Evolutionary conservation across 2,113 vertebrate genomes (phyloP).

Genomic region (Epinephelus cyanopodus): DNA sequence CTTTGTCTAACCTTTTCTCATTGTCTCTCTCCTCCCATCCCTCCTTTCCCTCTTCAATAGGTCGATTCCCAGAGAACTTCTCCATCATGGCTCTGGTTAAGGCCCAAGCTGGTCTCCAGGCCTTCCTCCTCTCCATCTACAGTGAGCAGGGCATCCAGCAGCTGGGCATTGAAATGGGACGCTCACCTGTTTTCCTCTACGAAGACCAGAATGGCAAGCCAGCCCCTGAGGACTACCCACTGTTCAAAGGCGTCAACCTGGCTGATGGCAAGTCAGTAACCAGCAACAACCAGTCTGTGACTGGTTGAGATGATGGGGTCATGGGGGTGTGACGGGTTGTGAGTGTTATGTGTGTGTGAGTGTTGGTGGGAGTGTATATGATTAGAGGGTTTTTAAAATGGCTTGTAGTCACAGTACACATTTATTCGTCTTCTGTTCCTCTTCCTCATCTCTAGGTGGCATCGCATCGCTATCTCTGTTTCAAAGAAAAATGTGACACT

Average conservation of each 20-base stretch:
- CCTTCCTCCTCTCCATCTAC: constrained; percentile 92
- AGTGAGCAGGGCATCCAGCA: constrained; percentile 90
- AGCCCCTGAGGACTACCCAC: constrained; percentile 88
- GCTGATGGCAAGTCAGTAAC: constrained; percentile 95
- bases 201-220: constrained; percentile 91
- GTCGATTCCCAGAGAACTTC: constrained; percentile 92
- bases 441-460: constrained; percentile 87
- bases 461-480: constrained; percentile 90
- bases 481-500: constrained; percentile 91
- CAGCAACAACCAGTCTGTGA: constrained; percentile 64
- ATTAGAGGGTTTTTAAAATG: background rate
- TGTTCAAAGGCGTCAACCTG: constrained; percentile 90
- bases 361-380: background rate
- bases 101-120: constrained; percentile 87
- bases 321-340: constrained; percentile 13
- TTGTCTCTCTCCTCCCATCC: background rate
- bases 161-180: constrained; percentile 90
- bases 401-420: constrained; percentile 25
- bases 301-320: constrained; percentile 51
- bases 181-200: constrained; percentile 91
- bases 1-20: background rate
- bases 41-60: constrained; percentile 64
- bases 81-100: constrained; percentile 91
- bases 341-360: background rate
- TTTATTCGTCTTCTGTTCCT: constrained; percentile 49